Evolutionary conservation across 2,113 vertebrate genomes (phyloP), one percentile per base, ranked within the genome.

Genomic region (Scomber colias): DNA sequence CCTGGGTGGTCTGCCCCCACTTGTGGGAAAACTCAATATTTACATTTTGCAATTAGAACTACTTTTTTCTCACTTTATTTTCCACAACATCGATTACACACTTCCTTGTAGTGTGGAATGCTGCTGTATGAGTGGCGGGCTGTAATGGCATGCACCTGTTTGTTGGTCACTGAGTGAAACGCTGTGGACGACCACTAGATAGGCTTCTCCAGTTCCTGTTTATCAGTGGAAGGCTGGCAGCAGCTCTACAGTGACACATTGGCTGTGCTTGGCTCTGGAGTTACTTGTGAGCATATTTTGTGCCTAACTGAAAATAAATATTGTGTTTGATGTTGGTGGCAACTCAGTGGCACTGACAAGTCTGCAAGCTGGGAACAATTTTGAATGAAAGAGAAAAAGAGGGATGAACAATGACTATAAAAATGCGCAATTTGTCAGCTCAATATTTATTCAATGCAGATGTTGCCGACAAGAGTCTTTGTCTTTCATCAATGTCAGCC

Each of bases 11-110:
- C 95, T 93, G 84, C 92, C 93, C 93, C 92, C 92, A 86, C 94
- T 96, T 95, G 95, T 96, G 95, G 95, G 95, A 96, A 96, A 95
- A 94, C 94, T 93, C 94, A 96, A 96, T 96, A 96, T 96, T 96
- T 96, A 96, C 95, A 95, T 96, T 95, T 95, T 95, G 94, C 93
- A 95, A 95, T 95, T 95, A 94, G 93, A 96, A 95, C 86, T 92
- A 93, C 90, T 94, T 95, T 94, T 94, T 94, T 92, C 90, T 93
- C 92, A 91, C 92, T 94, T 95, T 86, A 92, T 94, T 94, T 93
- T 94, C 93, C 88, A 90, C 93, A 94, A 93, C 94, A 94, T 93
- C 81, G 91, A 93, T 91, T 90, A 85, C 83, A 82, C 82, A 89
- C 84, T 87, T 90, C 78, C 84, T 90, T 87, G 90, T 81, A 17